Conservation (phyloP, 2,113 vertebrate species). For the Budorcas taxicolor region DNA sequence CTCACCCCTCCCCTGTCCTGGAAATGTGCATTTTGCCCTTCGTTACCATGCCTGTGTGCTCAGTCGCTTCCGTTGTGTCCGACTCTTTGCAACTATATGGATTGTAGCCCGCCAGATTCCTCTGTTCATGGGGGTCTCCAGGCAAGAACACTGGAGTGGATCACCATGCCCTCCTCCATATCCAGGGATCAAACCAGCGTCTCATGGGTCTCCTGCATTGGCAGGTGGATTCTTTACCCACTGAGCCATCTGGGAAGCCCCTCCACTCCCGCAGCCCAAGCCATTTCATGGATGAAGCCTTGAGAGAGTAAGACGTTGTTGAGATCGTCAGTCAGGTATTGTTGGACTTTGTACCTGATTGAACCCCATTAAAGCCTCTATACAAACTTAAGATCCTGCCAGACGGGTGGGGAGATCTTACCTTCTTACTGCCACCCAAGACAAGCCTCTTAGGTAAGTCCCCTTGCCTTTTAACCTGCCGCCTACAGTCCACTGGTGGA, state of each 20-base stretch:
- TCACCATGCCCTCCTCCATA: not conserved
- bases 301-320: not conserved
- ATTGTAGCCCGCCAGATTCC: not conserved
- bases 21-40: not conserved
- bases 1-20: not conserved
- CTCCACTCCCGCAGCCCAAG: not conserved
- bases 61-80: fast-evolving
- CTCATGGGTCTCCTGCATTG: not conserved
- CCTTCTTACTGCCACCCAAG: fast-evolving
- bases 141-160: not conserved
- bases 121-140: not conserved
- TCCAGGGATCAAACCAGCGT: not conserved
- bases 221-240: not conserved
- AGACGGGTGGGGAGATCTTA: not conserved
- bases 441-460: not conserved
- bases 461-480: not conserved
- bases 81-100: not conserved
- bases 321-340: not conserved
- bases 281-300: not conserved
- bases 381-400: not conserved
- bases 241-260: not conserved
- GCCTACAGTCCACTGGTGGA: not conserved
- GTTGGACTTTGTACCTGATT: not conserved
- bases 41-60: not conserved
- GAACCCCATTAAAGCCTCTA: not conserved